Percentiles rank a stretch among this genome's conserved stretches.
phyloP scores from a whole-genome alignment of 2,113 vertebrate genomes.

The Cinclus cinclus region DNA sequence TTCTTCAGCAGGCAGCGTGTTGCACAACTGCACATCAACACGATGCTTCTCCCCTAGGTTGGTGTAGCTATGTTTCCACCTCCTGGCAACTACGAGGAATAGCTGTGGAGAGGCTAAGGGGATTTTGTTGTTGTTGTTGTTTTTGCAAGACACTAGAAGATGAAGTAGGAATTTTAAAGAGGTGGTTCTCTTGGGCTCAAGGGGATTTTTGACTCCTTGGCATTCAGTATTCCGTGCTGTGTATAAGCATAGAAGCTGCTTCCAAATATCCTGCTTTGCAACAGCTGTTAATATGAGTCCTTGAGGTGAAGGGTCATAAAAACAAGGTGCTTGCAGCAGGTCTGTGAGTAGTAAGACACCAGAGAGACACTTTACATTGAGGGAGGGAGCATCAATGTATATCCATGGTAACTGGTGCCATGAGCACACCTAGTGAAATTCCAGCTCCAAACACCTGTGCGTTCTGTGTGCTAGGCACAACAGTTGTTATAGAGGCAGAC shows the following conservation, averaged over 20 bases:
- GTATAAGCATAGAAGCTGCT: background rate
- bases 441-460: background rate
- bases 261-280: background rate
- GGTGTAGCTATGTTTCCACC: slow-evolving; percentile 56
- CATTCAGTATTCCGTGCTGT: background rate
- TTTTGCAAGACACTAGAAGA: background rate
- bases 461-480: background rate
- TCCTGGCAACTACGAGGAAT: slow-evolving; percentile 28
- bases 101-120: background rate
- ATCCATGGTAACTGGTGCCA: background rate
- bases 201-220: background rate
- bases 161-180: slow-evolving; percentile 2
- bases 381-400: background rate
- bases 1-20: background rate
- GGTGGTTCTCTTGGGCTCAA: background rate
- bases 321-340: background rate
- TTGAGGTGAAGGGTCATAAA: background rate
- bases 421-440: background rate
- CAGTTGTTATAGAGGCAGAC: background rate
- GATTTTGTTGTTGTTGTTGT: background rate
- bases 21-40: background rate
- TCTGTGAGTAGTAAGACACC: background rate
- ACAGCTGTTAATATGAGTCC: background rate
- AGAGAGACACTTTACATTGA: background rate
- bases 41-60: background rate